Percentiles rank a stretch among this genome's conserved stretches.
phyloP scores from a whole-genome alignment of 2,113 vertebrate species.

The Notiomystis cincta region DNA sequence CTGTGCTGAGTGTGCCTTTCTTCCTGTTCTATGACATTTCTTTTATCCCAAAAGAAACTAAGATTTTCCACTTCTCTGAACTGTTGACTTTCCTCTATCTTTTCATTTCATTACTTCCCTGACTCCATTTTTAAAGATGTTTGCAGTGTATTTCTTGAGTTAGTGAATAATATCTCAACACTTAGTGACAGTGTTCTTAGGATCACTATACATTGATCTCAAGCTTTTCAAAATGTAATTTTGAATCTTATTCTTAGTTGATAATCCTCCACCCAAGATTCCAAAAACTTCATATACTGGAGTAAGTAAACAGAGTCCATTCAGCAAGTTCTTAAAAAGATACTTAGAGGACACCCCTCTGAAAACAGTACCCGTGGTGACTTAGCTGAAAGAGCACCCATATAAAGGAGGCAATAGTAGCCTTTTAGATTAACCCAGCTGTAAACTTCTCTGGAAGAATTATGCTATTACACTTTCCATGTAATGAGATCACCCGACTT shows the following conservation, averaged over 20 bases:
- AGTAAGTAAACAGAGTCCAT: neutral
- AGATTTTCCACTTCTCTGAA: neutral
- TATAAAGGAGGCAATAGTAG: neutral
- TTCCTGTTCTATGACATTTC: neutral
- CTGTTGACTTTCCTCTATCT: neutral
- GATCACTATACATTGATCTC: neutral
- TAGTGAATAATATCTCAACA: neutral
- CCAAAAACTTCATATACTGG: neutral
- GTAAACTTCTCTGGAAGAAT: neutral
- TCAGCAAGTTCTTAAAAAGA: neutral
- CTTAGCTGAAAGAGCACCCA: neutral
- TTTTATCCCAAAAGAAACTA: neutral
- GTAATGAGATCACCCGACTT: neutral
- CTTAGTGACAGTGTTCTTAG: neutral
- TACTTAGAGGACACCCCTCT: neutral
- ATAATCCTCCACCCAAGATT: neutral
- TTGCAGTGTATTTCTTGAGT: neutral
- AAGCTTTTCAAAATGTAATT: neutral
- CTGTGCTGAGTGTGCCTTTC: neutral
- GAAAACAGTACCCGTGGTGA: neutral
- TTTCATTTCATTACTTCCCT: neutral
- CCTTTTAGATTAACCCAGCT: neutral
- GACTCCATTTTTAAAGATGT: neutral
- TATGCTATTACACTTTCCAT: neutral
- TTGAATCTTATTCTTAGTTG: neutral